Base-by-base conservation (phyloP, 2,888 invertebrate species). In the Himalopsyche kuldschensis region DNA sequence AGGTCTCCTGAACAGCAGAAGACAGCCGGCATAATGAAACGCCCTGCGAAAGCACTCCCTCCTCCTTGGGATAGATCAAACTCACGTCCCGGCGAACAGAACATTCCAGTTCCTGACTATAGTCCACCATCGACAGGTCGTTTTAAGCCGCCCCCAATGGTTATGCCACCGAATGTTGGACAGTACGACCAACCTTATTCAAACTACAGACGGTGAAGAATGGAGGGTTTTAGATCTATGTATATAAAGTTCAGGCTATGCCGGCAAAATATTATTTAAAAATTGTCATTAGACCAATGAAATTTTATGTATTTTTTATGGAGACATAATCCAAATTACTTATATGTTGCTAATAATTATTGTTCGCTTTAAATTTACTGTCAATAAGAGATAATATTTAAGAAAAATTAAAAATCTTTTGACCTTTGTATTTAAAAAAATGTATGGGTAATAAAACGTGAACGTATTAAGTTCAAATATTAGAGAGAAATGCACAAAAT, bases 31-130 rank as follows among this genome's bases (percentile, higher is more conserved):
- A 79, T 79, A 30, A 79, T 79, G 79, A 79, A 75, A 20, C 78
- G 48, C n/a, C 63, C 77, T 35, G 11, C 75, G 6, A 75, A 48
- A 35, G 30, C 79, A 17, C 10, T 46, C 11, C 47, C 30, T n/a
- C 41, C 75, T 31, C 83, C 83, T 8, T 83, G 83, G 83, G 80
- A 83, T 32, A 31, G 78, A 17, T 41, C 30, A 15, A 35, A 32
- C 17, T 17, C n/a, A 24, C 75, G 76, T 1, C 20, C 10, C 5
- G 10, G 78, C 6, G 80, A 83, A 47, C 80, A 75, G 41, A 47
- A 78, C 69, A 78, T 63, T 20, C 83, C 83, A 63, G 46, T 8
- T 8, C 83, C 83, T n/a, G 83, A 83, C 80, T 83, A 83, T 47
- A 83, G 83, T 46, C 83, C 83, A 17, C 83, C 83, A 24, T 27